A percentile compares a stretch with the other conserved stretches of the same genome.
Conservation (phyloP, 2,888 invertebrate species). For the Hirtodrosophila trivittata region DNA sequence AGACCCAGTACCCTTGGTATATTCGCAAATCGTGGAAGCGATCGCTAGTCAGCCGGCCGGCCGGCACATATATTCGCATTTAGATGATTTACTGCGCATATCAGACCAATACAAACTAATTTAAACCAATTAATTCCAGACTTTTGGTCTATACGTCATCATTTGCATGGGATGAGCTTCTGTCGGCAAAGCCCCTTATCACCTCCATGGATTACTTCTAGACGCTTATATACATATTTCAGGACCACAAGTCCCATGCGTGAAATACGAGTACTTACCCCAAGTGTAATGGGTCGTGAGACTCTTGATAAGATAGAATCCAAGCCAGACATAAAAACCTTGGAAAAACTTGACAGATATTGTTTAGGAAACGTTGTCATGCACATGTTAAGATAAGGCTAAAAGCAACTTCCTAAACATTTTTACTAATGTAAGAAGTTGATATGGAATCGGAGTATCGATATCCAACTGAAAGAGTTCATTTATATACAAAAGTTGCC, state of each 20-base stretch:
- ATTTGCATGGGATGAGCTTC: slow-evolving; percentile 12
- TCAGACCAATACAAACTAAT: slow-evolving; percentile 44
- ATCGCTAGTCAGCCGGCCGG: slow-evolving; percentile 4
- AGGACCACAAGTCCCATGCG: slow-evolving; percentile 10
- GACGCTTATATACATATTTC: slow-evolving; percentile 30
- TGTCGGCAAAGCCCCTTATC: slow-evolving; percentile 24
- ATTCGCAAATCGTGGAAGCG: not conserved
- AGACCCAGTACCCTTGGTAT: slow-evolving; percentile 54
- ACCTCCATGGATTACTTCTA: slow-evolving; percentile 15
- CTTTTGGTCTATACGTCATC: slow-evolving; percentile 10
- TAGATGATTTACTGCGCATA: slow-evolving; percentile 37
- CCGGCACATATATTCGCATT: not conserved
- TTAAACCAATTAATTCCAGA: slow-evolving; percentile 48
- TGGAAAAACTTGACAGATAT: slow-evolving; percentile 6
- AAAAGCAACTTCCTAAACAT: too few species aligned
- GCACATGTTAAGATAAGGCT: too few species aligned
- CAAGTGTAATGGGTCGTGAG: not conserved
- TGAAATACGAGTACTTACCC: slow-evolving; percentile 6
- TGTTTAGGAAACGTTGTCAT: too few species aligned
- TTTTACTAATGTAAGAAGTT: too few species aligned
- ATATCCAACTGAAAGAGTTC: too few species aligned
- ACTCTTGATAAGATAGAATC: slow-evolving; percentile 17
- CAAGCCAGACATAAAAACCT: slow-evolving; percentile 14
- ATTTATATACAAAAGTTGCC: too few species aligned
- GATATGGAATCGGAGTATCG: too few species aligned